These are phyloP conservation scores for Apocrypta bakeri DNA, from an alignment of 1,140 invertebrate genomes.

Conservation along the genomic window DNA sequence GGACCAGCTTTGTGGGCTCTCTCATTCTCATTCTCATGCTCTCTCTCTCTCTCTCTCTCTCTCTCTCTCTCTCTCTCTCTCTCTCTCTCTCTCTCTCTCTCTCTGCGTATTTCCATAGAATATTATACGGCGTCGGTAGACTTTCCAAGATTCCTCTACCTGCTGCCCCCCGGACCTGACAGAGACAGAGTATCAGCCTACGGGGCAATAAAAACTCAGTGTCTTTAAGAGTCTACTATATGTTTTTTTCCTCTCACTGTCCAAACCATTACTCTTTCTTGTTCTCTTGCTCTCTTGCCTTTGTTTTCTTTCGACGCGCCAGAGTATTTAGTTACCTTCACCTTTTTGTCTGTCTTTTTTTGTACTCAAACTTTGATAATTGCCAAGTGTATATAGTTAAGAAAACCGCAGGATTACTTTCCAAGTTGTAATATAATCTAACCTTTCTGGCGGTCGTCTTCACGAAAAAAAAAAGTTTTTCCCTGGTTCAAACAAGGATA, in stretches of 20 bases:
- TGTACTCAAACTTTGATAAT: not conserved
- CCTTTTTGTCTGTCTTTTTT: not conserved
- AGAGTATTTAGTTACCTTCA: not conserved
- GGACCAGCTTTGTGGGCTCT: not conserved
- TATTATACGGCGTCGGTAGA: not conserved
- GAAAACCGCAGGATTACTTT: slow-evolving; percentile 21
- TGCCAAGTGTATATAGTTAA: not conserved
- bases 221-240: not conserved
- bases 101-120: slow-evolving; percentile 6
- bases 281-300: not conserved
- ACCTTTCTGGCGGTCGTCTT: not conserved
- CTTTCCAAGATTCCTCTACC: slow-evolving; percentile 21
- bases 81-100: not conserved
- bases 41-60: not conserved
- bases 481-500: not conserved
- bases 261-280: not conserved
- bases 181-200: not conserved
- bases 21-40: not conserved
- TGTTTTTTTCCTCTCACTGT: not conserved
- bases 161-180: not conserved
- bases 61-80: not conserved
- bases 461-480: slow-evolving; percentile 4
- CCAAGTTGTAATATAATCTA: too few relatives aligned
- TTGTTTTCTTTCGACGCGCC: slow-evolving; percentile 8
- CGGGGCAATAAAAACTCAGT: slow-evolving; percentile 8